Percentiles rank a stretch among this genome's conserved stretches.
Evolutionary conservation across 2,888 invertebrate species (phyloP).

Genomic region (Parthenolecanium corni): DNA sequence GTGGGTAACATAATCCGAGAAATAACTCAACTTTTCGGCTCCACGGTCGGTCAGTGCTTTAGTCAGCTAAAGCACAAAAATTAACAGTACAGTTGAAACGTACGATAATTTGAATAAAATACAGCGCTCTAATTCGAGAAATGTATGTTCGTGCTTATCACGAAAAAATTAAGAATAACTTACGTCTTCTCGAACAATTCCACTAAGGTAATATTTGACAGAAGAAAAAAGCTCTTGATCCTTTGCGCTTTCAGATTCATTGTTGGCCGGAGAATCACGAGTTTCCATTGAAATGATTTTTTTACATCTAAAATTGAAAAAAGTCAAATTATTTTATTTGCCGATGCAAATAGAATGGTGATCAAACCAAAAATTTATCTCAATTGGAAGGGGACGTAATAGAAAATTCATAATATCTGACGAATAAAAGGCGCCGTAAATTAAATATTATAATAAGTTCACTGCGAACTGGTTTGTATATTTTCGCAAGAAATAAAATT

Average conservation of each 20-base stretch:
- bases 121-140: neutral
- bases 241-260: neutral
- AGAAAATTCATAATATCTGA: no score
- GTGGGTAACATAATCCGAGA: conserved; percentile 86
- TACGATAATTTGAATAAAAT: neutral
- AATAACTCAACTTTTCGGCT: conserved; percentile 74
- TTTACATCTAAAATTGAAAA: no score
- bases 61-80: conserved; percentile 20
- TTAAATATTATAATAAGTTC: no score
- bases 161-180: conserved; percentile 12
- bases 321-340: no score
- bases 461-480: no score
- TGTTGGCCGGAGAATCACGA: neutral
- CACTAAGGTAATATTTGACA: conserved; percentile 32
- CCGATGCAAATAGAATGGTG: no score
- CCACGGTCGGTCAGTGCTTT: conserved; percentile 41
- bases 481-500: no score
- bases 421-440: no score
- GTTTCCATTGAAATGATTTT: neutral
- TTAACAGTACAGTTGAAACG: neutral
- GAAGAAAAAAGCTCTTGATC: conserved; percentile 6
- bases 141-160: neutral
- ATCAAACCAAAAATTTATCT: no score
- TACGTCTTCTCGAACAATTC: conserved; percentile 33
- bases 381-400: no score